Base-by-base conservation (phyloP, 2,113 vertebrate genomes). In the Sceloporus tristichus region DNA sequence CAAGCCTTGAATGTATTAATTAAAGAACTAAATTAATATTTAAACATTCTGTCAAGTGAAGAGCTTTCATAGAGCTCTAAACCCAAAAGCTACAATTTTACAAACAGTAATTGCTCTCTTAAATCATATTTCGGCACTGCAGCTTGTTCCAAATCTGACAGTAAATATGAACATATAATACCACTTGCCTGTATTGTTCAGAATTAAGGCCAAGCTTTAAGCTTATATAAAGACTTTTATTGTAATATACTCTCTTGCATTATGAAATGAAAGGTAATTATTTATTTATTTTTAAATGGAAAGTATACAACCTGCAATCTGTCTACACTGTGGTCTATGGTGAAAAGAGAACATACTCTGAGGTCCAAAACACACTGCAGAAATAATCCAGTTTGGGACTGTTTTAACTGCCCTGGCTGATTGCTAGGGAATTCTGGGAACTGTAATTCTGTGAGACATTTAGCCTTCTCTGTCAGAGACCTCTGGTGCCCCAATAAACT, bases 21-120 rank as follows among this genome's bases (percentile, higher is more conserved):
- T 89, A 89, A 85, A 85, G 80, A 80, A 29, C 70, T 85, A 81
- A 89, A 89, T 85, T 53, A 89, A 89, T 89, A 79, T 89, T 89
- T 89, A 85, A 81, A 56, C 62, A 81, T 74, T 38, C 40, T 89
- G 70, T 56, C 78, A 86, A 71, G 78, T 82, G 23, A 29, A n/a
- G 25, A 73, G 56, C 66, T 85, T 89, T 86, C 70, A 82, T 77
- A 71, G 77, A 75, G 78, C 54, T 80, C 56, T 71, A 82, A 56
- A 81, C 29, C 23, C 79, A 76, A 82, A 89, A 85, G 78, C 78
- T 48, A 68, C 71, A 82, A 66, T 76, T 85, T 89, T 56, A 53
- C 25, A 23, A 66, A 54, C 42, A 66, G n/a, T 85, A 86, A 85
- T 82, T 85, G 56, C 71, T 56, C 73, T 75, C 70, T 71, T 82